Conservation (phyloP, 2,113 vertebrate species). For the Nymphicus hollandicus region DNA sequence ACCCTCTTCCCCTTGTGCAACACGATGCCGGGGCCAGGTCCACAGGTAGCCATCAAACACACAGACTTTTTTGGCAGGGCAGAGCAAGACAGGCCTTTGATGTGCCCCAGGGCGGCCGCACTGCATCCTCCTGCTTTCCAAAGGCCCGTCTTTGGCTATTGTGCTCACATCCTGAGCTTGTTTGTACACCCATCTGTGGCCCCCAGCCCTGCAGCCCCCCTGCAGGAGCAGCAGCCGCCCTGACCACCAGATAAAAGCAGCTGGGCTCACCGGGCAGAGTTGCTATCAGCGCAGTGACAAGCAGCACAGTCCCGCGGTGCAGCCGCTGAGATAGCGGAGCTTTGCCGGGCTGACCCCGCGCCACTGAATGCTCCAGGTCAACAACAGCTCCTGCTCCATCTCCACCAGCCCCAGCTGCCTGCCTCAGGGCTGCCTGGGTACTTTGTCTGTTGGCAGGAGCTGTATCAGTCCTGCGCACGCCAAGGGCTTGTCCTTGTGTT, state of each 20-base stretch:
- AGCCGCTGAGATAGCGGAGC: neutral
- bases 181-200: neutral
- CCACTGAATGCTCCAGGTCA: neutral
- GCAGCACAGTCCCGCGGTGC: neutral
- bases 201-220: neutral
- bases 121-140: neutral
- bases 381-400: neutral
- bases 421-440: neutral
- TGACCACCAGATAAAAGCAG: constrained; percentile 12
- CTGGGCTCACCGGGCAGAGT: neutral
- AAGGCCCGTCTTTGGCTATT: constrained; percentile 11
- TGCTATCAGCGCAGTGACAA: constrained; percentile 7
- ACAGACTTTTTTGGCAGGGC: rapidly evolving
- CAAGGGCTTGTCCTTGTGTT: neutral
- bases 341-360: neutral
- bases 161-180: constrained; percentile 59
- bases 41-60: neutral
- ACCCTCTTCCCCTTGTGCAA: neutral
- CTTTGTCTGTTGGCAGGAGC: neutral
- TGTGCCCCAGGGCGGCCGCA: neutral
- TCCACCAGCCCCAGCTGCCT: neutral
- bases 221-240: neutral
- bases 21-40: rapidly evolving
- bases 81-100: neutral
- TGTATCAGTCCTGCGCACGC: neutral